Evolutionary conservation across 2,888 invertebrate genomes (phyloP), one percentile per base, ranked within the genome.

Genomic region (Rhamnusium bicolor): DNA sequence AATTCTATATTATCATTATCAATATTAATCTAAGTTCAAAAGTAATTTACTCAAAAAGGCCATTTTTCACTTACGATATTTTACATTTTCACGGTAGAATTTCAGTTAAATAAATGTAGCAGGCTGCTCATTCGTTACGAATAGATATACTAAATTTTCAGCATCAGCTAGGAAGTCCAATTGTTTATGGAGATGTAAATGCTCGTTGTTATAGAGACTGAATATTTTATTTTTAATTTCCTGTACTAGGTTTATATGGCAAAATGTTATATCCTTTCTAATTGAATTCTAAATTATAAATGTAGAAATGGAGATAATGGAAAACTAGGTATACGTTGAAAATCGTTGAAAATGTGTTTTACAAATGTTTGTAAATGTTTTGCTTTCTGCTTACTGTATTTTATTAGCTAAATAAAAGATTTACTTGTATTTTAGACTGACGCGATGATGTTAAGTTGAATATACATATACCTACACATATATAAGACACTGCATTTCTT

Each of bases 141-240:
- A 14, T 40, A 40, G n/a, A 40, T 40, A 40, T n/a, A 40, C n/a
- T 40, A 40, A n/a, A 4, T 40, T 53, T 6, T 10, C 53, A 18
- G 19, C n/a, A 32, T 58, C 32, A 16, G 12, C 58, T 18, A 5
- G 18, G 4, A 18, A 32, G 32, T 58, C 18, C n/a, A 14, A 32
- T 7, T 6, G 58, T 7, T 58, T 29, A 24, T 18, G 18, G 58
- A 58, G 32, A 58, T 58, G 29, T 58, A 58, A 58, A 58, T 29
- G 58, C 32, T 58, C 58, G 58, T 54, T 27, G 54, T 29, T 32
- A 2, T 8, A 8, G n/a, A n/a, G 16, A 8, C 14, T 58, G 16
- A 29, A 58, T 58, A 58, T 32, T 58, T 58, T 29, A 58, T 58
- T 58, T 58, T 32, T 18, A 58, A 58, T 58, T 58, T 58, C 32